A percentile compares a stretch with the other conserved stretches of the same genome.
phyloP scores from a whole-genome alignment of 2,113 vertebrate genomes.

The Isurus oxyrinchus region DNA sequence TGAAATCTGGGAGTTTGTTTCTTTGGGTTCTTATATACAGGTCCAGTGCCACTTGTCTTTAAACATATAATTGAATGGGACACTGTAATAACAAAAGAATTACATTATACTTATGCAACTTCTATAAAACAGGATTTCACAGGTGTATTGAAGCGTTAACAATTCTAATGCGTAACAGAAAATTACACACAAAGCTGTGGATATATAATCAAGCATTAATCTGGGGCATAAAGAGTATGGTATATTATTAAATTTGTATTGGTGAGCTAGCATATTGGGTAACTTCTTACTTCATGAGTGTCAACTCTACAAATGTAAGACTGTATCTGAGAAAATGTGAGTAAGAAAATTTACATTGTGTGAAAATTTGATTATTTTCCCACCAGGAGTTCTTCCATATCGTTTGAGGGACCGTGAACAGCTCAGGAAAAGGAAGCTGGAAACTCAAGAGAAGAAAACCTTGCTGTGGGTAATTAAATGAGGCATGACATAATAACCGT shows the following conservation, averaged over 20 bases:
- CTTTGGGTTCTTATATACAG: background rate
- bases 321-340: background rate
- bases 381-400: background rate
- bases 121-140: background rate
- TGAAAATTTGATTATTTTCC: background rate
- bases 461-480: background rate
- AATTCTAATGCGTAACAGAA: background rate
- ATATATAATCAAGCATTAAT: background rate
- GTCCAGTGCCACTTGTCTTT: background rate
- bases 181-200: background rate
- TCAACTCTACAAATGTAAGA: background rate
- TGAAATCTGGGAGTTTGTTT: no score
- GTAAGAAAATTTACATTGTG: background rate
- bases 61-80: background rate
- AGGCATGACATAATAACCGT: background rate
- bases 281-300: background rate
- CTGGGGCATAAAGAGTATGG: background rate
- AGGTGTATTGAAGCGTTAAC: background rate
- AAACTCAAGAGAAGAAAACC: background rate
- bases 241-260: background rate
- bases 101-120: background rate
- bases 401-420: slow-evolving; percentile 26
- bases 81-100: background rate
- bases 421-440: slow-evolving; percentile 29
- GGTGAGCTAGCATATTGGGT: background rate